phyloP scores from a whole-genome alignment of 1,140 invertebrate genomes.

The Philotrypesis tridentata region DNA sequence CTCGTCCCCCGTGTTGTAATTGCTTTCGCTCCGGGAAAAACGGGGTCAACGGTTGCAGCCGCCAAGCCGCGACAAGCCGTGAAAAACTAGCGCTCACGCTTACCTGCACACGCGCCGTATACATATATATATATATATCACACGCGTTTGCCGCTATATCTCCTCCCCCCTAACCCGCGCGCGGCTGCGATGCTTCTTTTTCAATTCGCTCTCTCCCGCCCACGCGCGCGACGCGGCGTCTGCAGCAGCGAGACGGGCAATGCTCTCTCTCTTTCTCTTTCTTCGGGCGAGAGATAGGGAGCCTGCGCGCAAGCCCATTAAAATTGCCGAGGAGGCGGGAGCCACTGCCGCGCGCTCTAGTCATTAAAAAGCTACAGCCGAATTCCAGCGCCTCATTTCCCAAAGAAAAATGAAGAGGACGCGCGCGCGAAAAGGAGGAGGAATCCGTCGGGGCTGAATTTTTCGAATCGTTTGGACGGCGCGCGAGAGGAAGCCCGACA shows the following conservation, averaged over 20 bases:
- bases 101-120: not conserved
- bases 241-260: no score
- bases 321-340: not conserved
- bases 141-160: not conserved
- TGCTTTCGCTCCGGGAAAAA: not conserved
- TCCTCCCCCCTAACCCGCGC: no score
- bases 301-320: not conserved
- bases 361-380: not conserved
- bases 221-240: no score
- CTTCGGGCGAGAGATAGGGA: not conserved
- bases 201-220: no score
- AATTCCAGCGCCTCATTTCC: not conserved
- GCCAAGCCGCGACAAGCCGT: not conserved
- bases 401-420: constrained; percentile 23
- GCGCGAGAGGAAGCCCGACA: not conserved
- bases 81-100: not conserved
- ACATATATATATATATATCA: not conserved
- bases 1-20: not conserved
- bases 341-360: no score
- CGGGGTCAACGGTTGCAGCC: not conserved
- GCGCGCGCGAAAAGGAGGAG: not conserved
- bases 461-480: constrained; percentile 4
- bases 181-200: no score
- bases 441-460: constrained; percentile 17
- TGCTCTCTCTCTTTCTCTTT: not conserved